phyloP scores from a whole-genome alignment of 2,113 vertebrate species.

The Xiphophorus maculatus region DNA sequence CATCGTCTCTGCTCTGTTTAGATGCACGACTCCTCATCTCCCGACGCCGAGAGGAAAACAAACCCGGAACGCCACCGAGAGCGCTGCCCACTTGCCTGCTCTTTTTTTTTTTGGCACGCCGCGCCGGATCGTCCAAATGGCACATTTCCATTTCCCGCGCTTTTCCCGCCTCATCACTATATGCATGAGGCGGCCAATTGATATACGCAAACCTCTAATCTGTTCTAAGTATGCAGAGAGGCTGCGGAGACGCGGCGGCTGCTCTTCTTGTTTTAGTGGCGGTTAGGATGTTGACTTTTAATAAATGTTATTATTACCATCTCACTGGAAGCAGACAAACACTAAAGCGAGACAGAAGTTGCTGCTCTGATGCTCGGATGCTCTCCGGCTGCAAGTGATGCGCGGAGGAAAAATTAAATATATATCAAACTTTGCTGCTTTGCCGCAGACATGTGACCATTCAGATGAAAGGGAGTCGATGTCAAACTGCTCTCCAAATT shows the following conservation, averaged over 20 bases:
- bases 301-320: slow-evolving; percentile 80
- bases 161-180: slow-evolving; percentile 60
- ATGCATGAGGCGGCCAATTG: slow-evolving; percentile 69
- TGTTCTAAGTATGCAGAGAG: slow-evolving; percentile 69
- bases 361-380: slow-evolving; percentile 57
- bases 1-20: slow-evolving; percentile 75
- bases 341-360: slow-evolving; percentile 49
- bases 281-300: slow-evolving; percentile 75
- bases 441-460: slow-evolving; percentile 76
- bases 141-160: slow-evolving; percentile 74
- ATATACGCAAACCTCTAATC: slow-evolving; percentile 72
- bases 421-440: slow-evolving; percentile 70
- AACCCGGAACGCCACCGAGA: slow-evolving; percentile 61
- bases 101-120: slow-evolving; percentile 54
- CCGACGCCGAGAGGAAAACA: slow-evolving; percentile 71
- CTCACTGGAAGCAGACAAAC: slow-evolving; percentile 57
- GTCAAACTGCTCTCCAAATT: slow-evolving; percentile 75
- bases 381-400: slow-evolving; percentile 48
- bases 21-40: slow-evolving; percentile 69
- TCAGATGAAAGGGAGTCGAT: slow-evolving; percentile 75
- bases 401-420: slow-evolving; percentile 35
- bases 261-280: slow-evolving; percentile 62
- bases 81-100: slow-evolving; percentile 63
- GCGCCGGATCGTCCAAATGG: slow-evolving; percentile 62
- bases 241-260: slow-evolving; percentile 45